Evolutionary conservation across 2,113 vertebrate species (phyloP), one percentile per base, ranked within the genome.

Genomic region (Barbus barbus): DNA sequence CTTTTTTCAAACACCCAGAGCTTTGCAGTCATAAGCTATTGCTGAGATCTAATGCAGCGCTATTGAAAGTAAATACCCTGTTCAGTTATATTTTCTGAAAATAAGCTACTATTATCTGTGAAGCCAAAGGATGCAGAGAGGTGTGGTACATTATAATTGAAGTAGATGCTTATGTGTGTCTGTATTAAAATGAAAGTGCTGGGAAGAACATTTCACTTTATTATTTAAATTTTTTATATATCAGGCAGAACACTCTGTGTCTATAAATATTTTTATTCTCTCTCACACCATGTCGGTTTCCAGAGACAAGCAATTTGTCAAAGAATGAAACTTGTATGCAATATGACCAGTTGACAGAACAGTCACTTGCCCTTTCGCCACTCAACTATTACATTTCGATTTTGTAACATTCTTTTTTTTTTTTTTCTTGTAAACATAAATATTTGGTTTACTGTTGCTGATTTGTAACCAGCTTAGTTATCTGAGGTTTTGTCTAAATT

Each of bases 61-160:
- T 48, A 74, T 82, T 81, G 56, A 77, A 84, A 77, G 75, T 82
- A 81, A 84, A 87, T 75, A 65, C 58, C 33, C 53, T 74, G 60
- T 33, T 81, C 46, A 48, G 60, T 83, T 80, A 65, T 56, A n/a
- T 51, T 31, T 76, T 31, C 71, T 65, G n/a, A 38, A 84, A 79
- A 58, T 56, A 80, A 76, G 58, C 72, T 74, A 61, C 60, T 56
- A 84, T 84, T 87, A 80, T 86, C 72, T 72, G 28, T 31, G 46
- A 77, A 33, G 41, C 24, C 83, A 87, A 80, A 80, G 48, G 61
- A 78, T 31, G 22, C 74, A 72, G 22, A 81, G 61, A 81, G 69
- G 69, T 76, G 77, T 16, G 11, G n/a, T n/a, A n/a, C n/a, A n/a
- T 44, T 80, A 87, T 84, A 81, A 84, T 81, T 73, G 33, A 20